A percentile compares a stretch with the other conserved stretches of the same genome.
These are phyloP conservation scores for Eubasilissa splendida DNA, from an alignment of 2,888 invertebrate species.

Conservation along the genomic window DNA sequence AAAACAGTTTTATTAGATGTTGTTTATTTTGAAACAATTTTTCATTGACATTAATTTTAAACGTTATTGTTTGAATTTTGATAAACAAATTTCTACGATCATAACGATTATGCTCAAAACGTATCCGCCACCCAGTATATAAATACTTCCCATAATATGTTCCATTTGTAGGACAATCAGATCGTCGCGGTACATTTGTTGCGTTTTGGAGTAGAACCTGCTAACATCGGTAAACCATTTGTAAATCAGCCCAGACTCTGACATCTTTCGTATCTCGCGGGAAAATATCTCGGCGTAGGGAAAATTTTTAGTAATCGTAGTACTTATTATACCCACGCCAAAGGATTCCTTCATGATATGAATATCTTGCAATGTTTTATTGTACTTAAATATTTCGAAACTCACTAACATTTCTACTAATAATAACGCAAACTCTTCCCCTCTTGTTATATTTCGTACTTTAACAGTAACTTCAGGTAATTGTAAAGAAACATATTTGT, in stretches of 20 bases:
- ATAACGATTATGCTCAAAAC: neutral
- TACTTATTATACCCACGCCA: neutral
- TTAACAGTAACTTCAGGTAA: neutral
- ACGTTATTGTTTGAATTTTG: no score
- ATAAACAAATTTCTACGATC: neutral
- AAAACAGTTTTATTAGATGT: no score
- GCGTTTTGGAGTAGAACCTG: neutral
- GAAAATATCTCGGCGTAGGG: neutral
- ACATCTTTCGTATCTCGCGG: neutral
- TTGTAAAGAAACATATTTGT: neutral
- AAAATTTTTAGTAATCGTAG: neutral
- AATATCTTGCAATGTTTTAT: neutral
- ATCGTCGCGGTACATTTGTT: neutral
- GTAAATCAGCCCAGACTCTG: neutral
- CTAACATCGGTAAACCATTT: slow-evolving; percentile 17
- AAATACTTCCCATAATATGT: slow-evolving; percentile 14
- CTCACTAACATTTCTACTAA: neutral
- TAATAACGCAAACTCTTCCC: slow-evolving; percentile 21
- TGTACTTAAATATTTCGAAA: neutral
- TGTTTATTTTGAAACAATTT: no score
- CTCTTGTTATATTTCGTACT: neutral
- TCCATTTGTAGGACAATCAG: slow-evolving; percentile 3
- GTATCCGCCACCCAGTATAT: slow-evolving; percentile 2
- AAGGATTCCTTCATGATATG: neutral
- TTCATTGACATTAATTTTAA: no score